Conservation (phyloP, 2,113 vertebrate species). For the Poecilia latipinna region DNA sequence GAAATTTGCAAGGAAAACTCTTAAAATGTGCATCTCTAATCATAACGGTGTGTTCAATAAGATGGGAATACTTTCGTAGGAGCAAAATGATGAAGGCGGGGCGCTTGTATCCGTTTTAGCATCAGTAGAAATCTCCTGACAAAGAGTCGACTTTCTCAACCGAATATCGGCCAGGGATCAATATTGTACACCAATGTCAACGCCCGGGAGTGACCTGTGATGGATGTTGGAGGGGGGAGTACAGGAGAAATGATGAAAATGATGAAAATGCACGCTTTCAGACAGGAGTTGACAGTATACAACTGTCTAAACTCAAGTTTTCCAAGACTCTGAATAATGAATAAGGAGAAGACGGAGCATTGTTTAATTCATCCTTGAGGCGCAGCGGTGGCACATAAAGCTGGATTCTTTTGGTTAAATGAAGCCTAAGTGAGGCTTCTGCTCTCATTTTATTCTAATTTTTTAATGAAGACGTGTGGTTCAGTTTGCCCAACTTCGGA, state of each 20-base stretch:
- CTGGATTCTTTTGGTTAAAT: slow-evolving; percentile 14
- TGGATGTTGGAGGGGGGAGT: not conserved
- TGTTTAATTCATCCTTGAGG: slow-evolving; percentile 31
- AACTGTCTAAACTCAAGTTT: not conserved
- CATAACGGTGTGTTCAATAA: not conserved
- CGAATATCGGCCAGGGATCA: not conserved
- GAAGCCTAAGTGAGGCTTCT: not conserved
- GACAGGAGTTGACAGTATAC: not conserved
- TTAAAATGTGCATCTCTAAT: not conserved
- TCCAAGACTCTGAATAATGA: slow-evolving; percentile 15
- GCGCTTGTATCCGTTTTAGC: too few species aligned
- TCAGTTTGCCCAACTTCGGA: not conserved
- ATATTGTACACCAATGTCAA: not conserved
- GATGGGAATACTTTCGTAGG: too few species aligned
- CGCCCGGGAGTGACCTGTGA: not conserved
- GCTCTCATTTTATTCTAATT: not conserved
- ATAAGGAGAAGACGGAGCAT: slow-evolving; percentile 10
- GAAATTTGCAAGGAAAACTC: not conserved
- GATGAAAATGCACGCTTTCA: not conserved
- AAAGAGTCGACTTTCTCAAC: not conserved
- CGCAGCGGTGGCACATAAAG: not conserved
- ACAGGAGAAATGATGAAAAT: not conserved
- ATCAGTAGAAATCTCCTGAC: too few species aligned
- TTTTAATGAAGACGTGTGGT: not conserved
- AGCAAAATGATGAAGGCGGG: too few species aligned